A percentile compares a stretch with the other conserved stretches of the same genome.
phyloP scores from a whole-genome alignment of 2,797 vertebrate genomes.

The Chromis chromis region DNA sequence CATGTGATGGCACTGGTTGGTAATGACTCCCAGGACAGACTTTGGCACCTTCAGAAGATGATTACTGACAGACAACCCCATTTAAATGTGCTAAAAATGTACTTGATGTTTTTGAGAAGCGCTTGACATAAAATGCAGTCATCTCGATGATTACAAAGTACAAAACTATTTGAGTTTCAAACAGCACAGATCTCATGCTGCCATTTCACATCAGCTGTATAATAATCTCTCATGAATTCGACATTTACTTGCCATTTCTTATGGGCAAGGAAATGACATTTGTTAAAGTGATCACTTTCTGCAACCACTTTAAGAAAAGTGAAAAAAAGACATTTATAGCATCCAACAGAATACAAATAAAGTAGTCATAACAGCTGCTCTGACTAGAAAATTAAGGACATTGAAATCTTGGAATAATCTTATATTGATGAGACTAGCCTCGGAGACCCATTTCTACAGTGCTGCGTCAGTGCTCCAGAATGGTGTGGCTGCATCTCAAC shows the following conservation, averaged over 20 bases:
- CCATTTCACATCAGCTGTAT: conserved; percentile 8
- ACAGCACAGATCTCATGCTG: background rate
- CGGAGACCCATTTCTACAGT: background rate
- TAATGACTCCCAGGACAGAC: background rate
- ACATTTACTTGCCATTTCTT: background rate
- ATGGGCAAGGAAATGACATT: background rate
- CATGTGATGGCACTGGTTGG: background rate
- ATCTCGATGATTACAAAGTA: background rate
- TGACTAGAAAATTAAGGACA: background rate
- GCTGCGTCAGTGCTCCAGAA: too few species aligned
- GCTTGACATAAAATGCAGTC: background rate
- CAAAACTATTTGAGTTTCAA: conserved; percentile 7
- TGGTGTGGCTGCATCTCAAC: too few species aligned
- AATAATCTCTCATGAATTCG: background rate
- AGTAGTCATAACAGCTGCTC: background rate
- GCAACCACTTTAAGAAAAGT: background rate
- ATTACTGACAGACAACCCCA: background rate
- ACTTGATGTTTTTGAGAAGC: background rate
- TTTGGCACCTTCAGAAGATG: background rate
- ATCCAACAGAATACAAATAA: background rate
- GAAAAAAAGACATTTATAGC: background rate
- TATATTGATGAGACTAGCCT: background rate
- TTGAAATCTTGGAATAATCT: background rate
- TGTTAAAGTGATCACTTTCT: background rate
- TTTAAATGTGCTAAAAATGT: background rate